Evolutionary conservation across 2,888 invertebrate species (phyloP), one percentile per base, ranked within the genome.

Genomic region (Entomobrya proxima): DNA sequence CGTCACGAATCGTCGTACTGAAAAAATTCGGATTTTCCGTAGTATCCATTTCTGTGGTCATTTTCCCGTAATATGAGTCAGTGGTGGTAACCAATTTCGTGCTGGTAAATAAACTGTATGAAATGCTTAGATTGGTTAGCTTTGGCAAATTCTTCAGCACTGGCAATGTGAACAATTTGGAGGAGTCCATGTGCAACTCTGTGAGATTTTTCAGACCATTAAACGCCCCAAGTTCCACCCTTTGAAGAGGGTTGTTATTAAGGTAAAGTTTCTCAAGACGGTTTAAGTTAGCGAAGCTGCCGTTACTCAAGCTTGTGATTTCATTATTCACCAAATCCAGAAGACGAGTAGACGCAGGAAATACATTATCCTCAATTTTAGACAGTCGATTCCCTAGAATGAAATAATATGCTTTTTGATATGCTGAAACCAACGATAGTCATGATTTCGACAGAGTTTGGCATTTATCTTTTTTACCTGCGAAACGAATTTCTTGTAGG

Each of bases 71-170:
- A 13, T 35, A 77, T 0, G 67, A 40, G n/a, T 77, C 78, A 0
- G 87, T 85, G 30, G 86, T 75, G 55, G 85, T 81, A 9, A 85
- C 69, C 37, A 85, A 47, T 40, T 84, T 84, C 15, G 87, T 85
- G n/a, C 79, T 79, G 2, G 84, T 79, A 58, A 87, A 87, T 2
- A 87, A 58, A 27, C 84, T 85, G 74, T 89, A 86, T 9, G 89
- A 89, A 37, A 90, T 90, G 47, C 88, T 87, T 18, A 90, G 44
- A 47, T 88, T 87, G 24, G 81, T 83, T 27, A 90, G 50, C 37
- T 81, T 86, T 21, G 88, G 86, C 21, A 90, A 77, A 77, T 89
- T 84, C 21, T 84, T 78, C 30, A 90, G 80, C 1, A 75, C 69
- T 1, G 90, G 89, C 13, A 89, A 44, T 0, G 78, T 81, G 32